Evolutionary conservation across 1,140 invertebrate genomes (phyloP).

Genomic region (Cecropterus lyciades): DNA sequence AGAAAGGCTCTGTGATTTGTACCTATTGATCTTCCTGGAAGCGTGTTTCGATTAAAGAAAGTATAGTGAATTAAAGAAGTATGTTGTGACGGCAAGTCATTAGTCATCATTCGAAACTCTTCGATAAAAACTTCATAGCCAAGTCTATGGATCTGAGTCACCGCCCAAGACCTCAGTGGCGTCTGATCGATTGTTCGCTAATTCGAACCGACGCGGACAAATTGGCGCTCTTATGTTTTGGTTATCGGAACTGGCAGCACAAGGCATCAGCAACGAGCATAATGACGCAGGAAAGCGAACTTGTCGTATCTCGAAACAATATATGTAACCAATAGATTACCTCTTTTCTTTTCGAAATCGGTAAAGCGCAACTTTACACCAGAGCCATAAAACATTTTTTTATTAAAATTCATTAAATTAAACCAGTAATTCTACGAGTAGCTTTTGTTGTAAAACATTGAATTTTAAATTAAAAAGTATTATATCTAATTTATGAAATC

Average conservation of each 20-base stretch:
- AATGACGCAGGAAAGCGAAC: too few species aligned
- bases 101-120: conserved; percentile 17
- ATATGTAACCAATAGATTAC: too few species aligned
- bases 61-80: conserved; percentile 1
- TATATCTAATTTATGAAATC: too few species aligned
- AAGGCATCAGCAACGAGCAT: background rate
- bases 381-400: too few species aligned
- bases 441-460: too few species aligned
- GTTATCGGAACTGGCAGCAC: conserved; percentile 14
- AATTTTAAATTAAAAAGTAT: too few species aligned
- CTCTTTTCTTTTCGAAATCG: too few species aligned
- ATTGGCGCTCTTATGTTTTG: conserved; percentile 19
- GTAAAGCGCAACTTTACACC: too few species aligned
- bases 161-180: conserved; percentile 8
- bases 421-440: too few species aligned
- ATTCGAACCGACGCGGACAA: conserved; percentile 21
- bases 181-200: conserved; percentile 32
- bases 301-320: too few species aligned
- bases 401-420: too few species aligned
- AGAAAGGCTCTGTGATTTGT: background rate
- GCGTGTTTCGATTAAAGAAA: background rate
- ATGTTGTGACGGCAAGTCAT: conserved; percentile 3
- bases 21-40: too few species aligned
- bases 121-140: conserved; percentile 7
- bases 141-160: conserved; percentile 12